These are phyloP conservation scores for Apomyelois bistriatella DNA, from an alignment of 2,888 invertebrate species.

Conservation along the genomic window DNA sequence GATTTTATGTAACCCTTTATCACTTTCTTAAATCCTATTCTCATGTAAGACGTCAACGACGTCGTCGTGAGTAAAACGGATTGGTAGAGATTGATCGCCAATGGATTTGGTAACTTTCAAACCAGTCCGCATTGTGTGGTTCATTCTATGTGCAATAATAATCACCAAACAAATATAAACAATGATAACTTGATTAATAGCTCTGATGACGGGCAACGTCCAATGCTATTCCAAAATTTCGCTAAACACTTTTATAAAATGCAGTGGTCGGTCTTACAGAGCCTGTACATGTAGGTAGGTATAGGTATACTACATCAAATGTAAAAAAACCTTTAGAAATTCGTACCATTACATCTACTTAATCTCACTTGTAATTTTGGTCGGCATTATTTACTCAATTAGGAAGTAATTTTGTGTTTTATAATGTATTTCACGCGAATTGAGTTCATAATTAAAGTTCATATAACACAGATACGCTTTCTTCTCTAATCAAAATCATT, in stretches of 20 bases:
- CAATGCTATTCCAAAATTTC: too few species aligned
- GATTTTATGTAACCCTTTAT: slow-evolving; percentile 27
- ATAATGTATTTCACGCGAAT: slow-evolving; percentile 64
- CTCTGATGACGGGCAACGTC: too few species aligned
- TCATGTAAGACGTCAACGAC: slow-evolving; percentile 35
- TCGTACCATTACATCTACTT: too few species aligned
- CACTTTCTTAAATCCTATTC: slow-evolving; percentile 42
- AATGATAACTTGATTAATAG: too few species aligned
- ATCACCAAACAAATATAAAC: too few species aligned
- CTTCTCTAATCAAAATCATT: slow-evolving; percentile 40
- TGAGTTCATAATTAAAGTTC: slow-evolving; percentile 55
- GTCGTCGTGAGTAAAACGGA: slow-evolving; percentile 16
- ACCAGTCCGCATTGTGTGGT: slow-evolving; percentile 24
- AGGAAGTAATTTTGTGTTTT: slow-evolving; percentile 70
- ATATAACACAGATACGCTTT: slow-evolving; percentile 63
- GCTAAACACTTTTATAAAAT: too few species aligned
- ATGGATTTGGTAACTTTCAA: slow-evolving; percentile 34
- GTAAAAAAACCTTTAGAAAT: too few species aligned
- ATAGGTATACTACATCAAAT: too few species aligned
- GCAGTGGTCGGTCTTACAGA: too few species aligned
- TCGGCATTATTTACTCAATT: slow-evolving; percentile 42
- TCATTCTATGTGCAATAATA: not conserved
- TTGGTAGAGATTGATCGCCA: slow-evolving; percentile 40
- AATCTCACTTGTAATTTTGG: slow-evolving; percentile 28
- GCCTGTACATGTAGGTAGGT: too few species aligned